phyloP scores from a whole-genome alignment of 2,888 invertebrate species.

The Aleiodes testaceus region DNA sequence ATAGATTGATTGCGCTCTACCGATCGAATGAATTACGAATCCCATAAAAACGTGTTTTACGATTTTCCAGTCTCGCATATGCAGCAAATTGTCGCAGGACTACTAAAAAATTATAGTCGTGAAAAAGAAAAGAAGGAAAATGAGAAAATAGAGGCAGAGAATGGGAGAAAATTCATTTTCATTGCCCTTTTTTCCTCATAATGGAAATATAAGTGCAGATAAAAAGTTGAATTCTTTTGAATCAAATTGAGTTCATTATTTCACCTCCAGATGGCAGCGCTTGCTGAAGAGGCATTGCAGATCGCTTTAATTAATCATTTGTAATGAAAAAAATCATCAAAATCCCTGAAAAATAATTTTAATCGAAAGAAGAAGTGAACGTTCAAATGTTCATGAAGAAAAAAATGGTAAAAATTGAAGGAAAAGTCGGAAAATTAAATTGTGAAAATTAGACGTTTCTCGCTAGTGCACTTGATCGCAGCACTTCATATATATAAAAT shows the following conservation, averaged over 20 bases:
- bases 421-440: slow-evolving; percentile 6
- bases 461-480: slow-evolving; percentile 42
- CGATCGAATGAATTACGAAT: too few relatives aligned
- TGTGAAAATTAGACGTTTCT: slow-evolving; percentile 45
- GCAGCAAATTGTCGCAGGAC: too few relatives aligned
- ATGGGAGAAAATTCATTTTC: background rate
- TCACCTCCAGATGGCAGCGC: slow-evolving; percentile 41
- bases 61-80: too few relatives aligned
- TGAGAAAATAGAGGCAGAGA: background rate
- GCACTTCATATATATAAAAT: slow-evolving; percentile 53
- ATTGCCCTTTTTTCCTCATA: background rate
- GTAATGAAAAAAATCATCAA: too few relatives aligned
- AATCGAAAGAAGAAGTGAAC: background rate
- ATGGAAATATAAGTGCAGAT: slow-evolving; percentile 6
- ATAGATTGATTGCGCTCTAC: too few relatives aligned
- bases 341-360: too few relatives aligned
- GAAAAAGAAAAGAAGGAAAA: too few relatives aligned
- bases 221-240: background rate
- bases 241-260: background rate
- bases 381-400: background rate
- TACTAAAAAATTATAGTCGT: too few relatives aligned
- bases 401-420: too few relatives aligned
- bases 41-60: too few relatives aligned
- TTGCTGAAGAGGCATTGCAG: too few relatives aligned
- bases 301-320: too few relatives aligned